Percentiles rank a stretch among this genome's conserved stretches.
phyloP scores from a whole-genome alignment of 1,140 invertebrate genomes.

The Pissodes strobi region DNA sequence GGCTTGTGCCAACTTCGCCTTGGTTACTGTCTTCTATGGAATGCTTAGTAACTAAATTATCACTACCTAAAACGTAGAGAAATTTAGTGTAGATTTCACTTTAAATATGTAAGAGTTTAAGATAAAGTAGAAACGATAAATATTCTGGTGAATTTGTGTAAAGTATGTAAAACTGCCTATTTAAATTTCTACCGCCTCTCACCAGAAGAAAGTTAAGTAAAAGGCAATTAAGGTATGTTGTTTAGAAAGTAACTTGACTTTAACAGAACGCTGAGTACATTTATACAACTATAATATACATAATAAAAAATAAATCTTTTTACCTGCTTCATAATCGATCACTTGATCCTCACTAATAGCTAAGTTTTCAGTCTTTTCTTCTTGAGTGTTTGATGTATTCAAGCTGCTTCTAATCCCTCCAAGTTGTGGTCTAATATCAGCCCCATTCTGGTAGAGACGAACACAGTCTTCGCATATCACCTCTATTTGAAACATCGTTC shows the following conservation, averaged over 20 bases:
- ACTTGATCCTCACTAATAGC: slow-evolving; percentile 12
- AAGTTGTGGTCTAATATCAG: slow-evolving; percentile 42
- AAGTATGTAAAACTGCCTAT: no score
- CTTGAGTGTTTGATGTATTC: slow-evolving; percentile 15
- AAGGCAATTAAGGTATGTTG: no score
- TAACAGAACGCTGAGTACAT: no score
- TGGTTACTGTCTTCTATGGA: background rate
- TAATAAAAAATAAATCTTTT: no score
- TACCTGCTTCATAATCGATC: slow-evolving; percentile 22
- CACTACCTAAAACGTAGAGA: slow-evolving; percentile 10
- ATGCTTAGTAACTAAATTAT: slow-evolving; percentile 9
- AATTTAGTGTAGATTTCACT: no score
- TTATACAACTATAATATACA: no score
- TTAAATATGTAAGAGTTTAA: background rate
- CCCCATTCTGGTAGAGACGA: slow-evolving; percentile 43
- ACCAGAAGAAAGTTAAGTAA: no score
- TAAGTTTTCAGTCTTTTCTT: slow-evolving; percentile 11
- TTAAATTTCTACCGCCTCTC: no score
- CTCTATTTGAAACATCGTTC: slow-evolving; percentile 46
- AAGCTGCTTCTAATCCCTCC: slow-evolving; percentile 33
- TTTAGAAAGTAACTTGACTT: no score
- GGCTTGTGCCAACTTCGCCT: background rate
- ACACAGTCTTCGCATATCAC: slow-evolving; percentile 38
- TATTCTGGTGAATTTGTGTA: no score
- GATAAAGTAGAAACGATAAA: no score